phyloP scores from a whole-genome alignment of 2,888 invertebrate genomes.

The Xestia sexstrigata region DNA sequence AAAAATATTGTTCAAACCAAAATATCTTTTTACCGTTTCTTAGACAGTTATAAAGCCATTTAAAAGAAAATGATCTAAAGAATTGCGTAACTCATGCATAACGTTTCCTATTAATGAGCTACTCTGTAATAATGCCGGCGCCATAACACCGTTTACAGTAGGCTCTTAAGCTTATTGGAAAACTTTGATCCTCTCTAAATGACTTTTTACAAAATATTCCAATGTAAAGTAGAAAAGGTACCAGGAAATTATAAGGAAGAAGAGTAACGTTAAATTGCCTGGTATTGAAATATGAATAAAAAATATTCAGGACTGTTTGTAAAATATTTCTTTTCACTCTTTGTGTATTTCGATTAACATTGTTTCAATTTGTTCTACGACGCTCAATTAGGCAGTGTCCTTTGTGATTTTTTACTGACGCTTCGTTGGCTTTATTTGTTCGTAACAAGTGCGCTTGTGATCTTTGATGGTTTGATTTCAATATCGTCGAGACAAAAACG shows the following conservation, averaged over 20 bases:
- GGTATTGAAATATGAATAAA: slow-evolving; percentile 40
- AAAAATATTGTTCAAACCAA: not conserved
- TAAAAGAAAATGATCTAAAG: slow-evolving; percentile 52
- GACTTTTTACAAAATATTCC: slow-evolving; percentile 54
- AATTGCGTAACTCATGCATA: slow-evolving; percentile 52
- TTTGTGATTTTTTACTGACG: slow-evolving; percentile 38
- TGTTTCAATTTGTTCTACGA: slow-evolving; percentile 36
- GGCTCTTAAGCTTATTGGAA: slow-evolving; percentile 65
- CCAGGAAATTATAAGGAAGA: slow-evolving; percentile 50
- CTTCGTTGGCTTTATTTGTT: slow-evolving; percentile 32
- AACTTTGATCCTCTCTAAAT: slow-evolving; percentile 64
- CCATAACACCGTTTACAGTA: slow-evolving; percentile 51
- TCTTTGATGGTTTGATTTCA: slow-evolving; percentile 28
- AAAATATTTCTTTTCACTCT: slow-evolving; percentile 23
- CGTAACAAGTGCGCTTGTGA: slow-evolving; percentile 15
- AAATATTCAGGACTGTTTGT: slow-evolving; percentile 21
- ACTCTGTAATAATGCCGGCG: slow-evolving; percentile 45
- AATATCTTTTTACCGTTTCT: slow-evolving; percentile 1
- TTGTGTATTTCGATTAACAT: slow-evolving; percentile 36
- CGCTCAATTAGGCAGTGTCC: slow-evolving; percentile 45
- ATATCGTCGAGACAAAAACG: not conserved
- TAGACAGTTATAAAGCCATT: slow-evolving; percentile 50
- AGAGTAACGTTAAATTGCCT: slow-evolving; percentile 34
- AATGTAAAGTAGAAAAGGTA: slow-evolving; percentile 44
- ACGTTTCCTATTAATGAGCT: slow-evolving; percentile 52